Evolutionary conservation across 2,888 invertebrate genomes (phyloP), one percentile per base, ranked within the genome.

Genomic region (Camponotus fellah): DNA sequence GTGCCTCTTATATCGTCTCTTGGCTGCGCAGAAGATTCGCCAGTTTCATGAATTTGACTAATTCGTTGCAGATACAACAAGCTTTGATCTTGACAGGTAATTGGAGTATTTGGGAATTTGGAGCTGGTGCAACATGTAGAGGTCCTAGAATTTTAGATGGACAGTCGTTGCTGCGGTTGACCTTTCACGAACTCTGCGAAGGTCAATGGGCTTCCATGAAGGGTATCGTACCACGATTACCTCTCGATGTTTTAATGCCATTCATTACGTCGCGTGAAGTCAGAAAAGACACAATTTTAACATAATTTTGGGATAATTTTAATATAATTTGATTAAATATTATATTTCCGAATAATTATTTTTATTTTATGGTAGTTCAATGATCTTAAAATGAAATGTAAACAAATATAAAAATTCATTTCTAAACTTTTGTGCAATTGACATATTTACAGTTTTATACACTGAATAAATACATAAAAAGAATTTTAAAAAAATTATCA

Each of bases 201-300:
- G 97, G 97, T 0, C 97, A 97, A 90, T 97, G 97, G 97, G 97
- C 97, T 34, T 97, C 97, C 89, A 97, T 97, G 97, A 96, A 96
- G 49, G 97, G 97, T 89, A 95, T 97, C 3, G 96, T 97, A 0
- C 97, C 97, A 0, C 95, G 97, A 64, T 93, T 97, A 17, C 96
- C 97, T 0, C 95, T 97, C 86, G 93, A 94, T 5, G 53, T 85
- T 58, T 34, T 79, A 21, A 12, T 46, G 3, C 34, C 79, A 12
- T 72, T 46, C 0, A 4, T 72, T 12, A 46, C 17, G 4, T 0
- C 72, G 17, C 58, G 46, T 21, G 17, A 12, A 17, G 12, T 12
- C 4, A 46, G 40, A 10, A 71, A 56, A 26, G 14, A 72, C n/a
- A 80, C 34, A 3, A 12, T 80, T 43, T 40, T 77, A 14, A 40